Percentiles rank a stretch among this genome's conserved stretches.
phyloP scores from a whole-genome alignment of 2,888 invertebrate species.

The Hypena proboscidalis region DNA sequence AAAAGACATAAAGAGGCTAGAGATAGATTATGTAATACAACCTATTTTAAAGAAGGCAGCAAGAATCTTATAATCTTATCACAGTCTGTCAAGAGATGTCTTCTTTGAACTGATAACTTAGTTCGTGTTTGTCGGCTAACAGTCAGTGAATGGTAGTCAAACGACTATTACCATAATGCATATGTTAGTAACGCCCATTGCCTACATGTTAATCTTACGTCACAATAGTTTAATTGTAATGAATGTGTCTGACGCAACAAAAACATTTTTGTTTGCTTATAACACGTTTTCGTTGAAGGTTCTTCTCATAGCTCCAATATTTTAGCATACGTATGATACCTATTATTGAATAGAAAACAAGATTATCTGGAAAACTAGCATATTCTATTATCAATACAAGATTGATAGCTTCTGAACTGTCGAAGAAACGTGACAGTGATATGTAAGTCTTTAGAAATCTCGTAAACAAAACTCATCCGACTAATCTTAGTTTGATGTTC shows the following conservation, averaged over 20 bases:
- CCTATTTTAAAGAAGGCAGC: no score
- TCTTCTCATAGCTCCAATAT: not conserved
- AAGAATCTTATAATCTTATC: conserved; percentile 9
- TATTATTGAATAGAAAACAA: no score
- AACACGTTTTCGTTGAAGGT: not conserved
- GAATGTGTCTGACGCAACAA: conserved; percentile 17
- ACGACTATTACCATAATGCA: conserved; percentile 7
- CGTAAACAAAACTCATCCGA: not conserved
- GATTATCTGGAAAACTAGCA: no score
- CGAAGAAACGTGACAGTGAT: not conserved
- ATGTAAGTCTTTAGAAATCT: not conserved
- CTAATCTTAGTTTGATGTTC: no score
- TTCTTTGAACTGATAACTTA: not conserved
- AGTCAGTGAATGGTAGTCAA: not conserved
- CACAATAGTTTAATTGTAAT: conserved; percentile 36
- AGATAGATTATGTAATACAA: no score
- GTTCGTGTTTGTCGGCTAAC: not conserved
- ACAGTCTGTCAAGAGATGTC: not conserved
- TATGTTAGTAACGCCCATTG: conserved; percentile 17
- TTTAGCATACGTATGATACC: no score
- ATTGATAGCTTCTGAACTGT: conserved; percentile 3
- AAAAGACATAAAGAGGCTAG: not conserved
- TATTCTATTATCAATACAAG: not conserved
- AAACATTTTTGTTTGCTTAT: not conserved
- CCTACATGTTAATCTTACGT: conserved; percentile 23